Conservation (phyloP, 2,888 invertebrate species). For the Athalia rosae region DNA sequence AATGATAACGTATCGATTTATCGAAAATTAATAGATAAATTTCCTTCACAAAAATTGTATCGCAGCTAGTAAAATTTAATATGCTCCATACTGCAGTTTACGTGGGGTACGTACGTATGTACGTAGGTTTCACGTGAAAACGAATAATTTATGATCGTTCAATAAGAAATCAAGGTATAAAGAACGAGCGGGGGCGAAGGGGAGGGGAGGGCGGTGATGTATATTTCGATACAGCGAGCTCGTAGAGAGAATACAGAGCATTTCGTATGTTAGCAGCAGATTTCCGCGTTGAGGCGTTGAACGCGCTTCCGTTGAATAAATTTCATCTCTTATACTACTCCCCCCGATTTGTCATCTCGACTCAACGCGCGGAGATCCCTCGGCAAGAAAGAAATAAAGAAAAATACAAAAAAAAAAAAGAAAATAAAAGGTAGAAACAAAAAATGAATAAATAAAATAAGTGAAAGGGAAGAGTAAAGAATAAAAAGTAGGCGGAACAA, state of each 20-base stretch:
- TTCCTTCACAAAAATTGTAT: too few species aligned
- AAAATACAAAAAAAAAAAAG: not conserved
- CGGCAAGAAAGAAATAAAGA: not conserved
- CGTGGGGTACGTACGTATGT: too few species aligned
- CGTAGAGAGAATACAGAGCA: conserved; percentile 17
- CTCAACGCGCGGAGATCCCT: conserved; percentile 4
- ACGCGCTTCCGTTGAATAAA: conserved; percentile 32
- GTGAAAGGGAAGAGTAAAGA: not conserved
- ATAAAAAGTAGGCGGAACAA: not conserved
- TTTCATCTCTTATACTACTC: not conserved
- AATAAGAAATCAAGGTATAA: too few species aligned
- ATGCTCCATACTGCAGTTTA: too few species aligned
- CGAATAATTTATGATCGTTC: too few species aligned
- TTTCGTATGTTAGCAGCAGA: conserved; percentile 12
- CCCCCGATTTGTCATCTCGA: conserved; percentile 25
- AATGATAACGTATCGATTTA: too few species aligned
- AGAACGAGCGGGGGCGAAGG: too few species aligned
- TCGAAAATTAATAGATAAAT: too few species aligned
- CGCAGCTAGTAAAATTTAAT: too few species aligned
- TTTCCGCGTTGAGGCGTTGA: conserved; percentile 24
- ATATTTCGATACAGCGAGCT: not conserved
- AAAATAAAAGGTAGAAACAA: conserved; percentile 12
- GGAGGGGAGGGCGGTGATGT: too few species aligned
- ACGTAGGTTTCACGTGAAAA: too few species aligned
- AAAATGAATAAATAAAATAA: not conserved